Evolutionary conservation across 2,888 invertebrate species (phyloP).

Genomic region (Cactoblastis cactorum): DNA sequence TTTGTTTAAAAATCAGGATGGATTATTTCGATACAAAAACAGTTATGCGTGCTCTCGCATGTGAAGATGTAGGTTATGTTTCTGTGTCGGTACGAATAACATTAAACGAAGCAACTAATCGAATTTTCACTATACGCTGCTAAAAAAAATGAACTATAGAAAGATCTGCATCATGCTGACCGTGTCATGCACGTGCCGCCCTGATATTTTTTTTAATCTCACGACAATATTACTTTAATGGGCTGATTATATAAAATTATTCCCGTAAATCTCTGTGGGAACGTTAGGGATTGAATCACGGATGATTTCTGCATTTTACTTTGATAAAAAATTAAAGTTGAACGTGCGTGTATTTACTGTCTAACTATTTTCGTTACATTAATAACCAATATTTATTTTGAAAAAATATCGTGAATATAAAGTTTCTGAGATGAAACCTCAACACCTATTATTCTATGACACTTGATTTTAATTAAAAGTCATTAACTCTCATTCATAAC

Average conservation of each 20-base stretch:
- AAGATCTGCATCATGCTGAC: slow-evolving; percentile 46
- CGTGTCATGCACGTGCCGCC: slow-evolving; percentile 36
- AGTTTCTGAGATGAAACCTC: slow-evolving; percentile 45
- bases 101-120: slow-evolving; percentile 57
- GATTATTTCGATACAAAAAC: slow-evolving; percentile 66
- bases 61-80: slow-evolving; percentile 69
- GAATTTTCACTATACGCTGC: slow-evolving; percentile 40
- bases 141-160: slow-evolving; percentile 42
- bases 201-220: slow-evolving; percentile 44
- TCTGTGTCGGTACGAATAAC: slow-evolving; percentile 65
- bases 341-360: not conserved
- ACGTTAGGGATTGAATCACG: slow-evolving; percentile 64
- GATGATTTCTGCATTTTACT: not conserved
- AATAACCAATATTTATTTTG: slow-evolving; percentile 39
- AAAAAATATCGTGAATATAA: slow-evolving; percentile 37
- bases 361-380: slow-evolving; percentile 16
- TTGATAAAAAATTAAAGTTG: not conserved
- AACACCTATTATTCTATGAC: slow-evolving; percentile 36
- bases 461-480: slow-evolving; percentile 35
- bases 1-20: too few species aligned
- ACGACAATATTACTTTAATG: slow-evolving; percentile 64
- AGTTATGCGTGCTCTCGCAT: slow-evolving; percentile 73
- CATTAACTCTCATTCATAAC: slow-evolving; percentile 44
- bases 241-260: slow-evolving; percentile 51
- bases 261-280: slow-evolving; percentile 67